phyloP scores from a whole-genome alignment of 2,888 invertebrate species.

The Cryptus armator region DNA sequence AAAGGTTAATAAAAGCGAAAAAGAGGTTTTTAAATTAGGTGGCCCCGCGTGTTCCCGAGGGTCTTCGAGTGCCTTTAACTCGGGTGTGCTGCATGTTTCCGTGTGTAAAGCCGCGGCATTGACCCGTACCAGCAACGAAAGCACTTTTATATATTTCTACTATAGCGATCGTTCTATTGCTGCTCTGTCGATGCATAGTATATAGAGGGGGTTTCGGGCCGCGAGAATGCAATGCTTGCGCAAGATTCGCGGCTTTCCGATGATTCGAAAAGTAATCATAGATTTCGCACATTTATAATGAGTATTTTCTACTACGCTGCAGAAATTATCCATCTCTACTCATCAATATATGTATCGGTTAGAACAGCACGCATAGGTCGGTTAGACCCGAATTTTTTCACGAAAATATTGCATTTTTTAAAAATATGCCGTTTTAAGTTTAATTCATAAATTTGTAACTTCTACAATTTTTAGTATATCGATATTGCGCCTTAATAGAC shows the following conservation, averaged over 20 bases:
- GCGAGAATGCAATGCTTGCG: conserved; percentile 70
- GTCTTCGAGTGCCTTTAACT: conserved; percentile 63
- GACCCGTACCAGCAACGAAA: conserved; percentile 71
- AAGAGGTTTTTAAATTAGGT: conserved; percentile 10
- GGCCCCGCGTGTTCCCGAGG: conserved; percentile 58
- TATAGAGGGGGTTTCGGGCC: conserved; percentile 69
- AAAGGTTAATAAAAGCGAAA: conserved; percentile 18
- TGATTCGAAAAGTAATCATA: neutral
- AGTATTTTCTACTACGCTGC: neutral
- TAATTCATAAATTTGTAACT: too few species aligned
- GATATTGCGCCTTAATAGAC: too few species aligned
- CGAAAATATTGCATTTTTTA: too few species aligned
- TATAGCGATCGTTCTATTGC: conserved; percentile 52
- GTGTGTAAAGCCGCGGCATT: conserved; percentile 51
- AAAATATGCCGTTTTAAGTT: too few species aligned
- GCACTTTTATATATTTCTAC: conserved; percentile 69
- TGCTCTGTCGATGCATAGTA: conserved; percentile 23
- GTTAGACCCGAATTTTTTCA: too few species aligned
- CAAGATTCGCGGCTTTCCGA: neutral
- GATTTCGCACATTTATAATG: neutral
- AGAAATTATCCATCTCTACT: neutral
- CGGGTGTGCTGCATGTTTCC: conserved; percentile 28
- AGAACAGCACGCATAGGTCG: too few species aligned
- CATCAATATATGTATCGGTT: neutral
- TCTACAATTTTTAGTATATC: too few species aligned